Percentiles rank a stretch among this genome's conserved stretches.
These are phyloP conservation scores for Umimayanthus chanpuru DNA, from an alignment of 92 coral and sea anemone genomes.

Conservation along the genomic window DNA sequence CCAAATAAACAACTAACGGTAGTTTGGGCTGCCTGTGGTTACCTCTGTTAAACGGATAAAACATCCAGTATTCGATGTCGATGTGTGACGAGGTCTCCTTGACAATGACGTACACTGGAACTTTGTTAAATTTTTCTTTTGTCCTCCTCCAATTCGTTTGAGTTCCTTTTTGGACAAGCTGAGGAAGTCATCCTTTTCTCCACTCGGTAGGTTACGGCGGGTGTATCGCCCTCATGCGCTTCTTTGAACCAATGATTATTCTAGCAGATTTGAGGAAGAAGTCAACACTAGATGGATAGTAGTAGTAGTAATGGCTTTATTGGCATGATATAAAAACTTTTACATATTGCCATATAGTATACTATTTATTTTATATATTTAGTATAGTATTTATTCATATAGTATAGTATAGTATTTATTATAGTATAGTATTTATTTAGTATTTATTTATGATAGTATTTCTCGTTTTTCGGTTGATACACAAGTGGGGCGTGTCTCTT, in stretches of 20 bases:
- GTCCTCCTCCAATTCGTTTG: conserved; percentile 5
- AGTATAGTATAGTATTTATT: too few species aligned
- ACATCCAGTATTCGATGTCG: conserved; percentile 7
- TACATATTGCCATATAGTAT: too few species aligned
- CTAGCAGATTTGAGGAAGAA: background rate
- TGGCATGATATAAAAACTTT: too few species aligned
- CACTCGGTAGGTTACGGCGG: background rate
- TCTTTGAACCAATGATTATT: too few species aligned
- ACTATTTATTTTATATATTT: too few species aligned
- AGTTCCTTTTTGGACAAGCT: background rate
- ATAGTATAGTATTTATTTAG: too few species aligned
- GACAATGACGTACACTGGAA: conserved; percentile 19
- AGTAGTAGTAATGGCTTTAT: too few species aligned
- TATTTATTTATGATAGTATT: too few species aligned
- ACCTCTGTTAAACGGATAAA: conserved; percentile 27
- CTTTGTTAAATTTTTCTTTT: background rate
- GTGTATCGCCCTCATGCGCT: background rate
- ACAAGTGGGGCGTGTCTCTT: conserved; percentile 23
- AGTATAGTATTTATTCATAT: too few species aligned
- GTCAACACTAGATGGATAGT: background rate
- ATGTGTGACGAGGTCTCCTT: background rate
- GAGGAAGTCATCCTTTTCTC: background rate
- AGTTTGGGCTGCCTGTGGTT: background rate
- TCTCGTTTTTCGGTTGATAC: background rate
- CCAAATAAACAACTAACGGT: too few species aligned